These are phyloP conservation scores for Sclerurus mexicanus DNA, from an alignment of 2,113 vertebrate species.

Conservation along the genomic window DNA sequence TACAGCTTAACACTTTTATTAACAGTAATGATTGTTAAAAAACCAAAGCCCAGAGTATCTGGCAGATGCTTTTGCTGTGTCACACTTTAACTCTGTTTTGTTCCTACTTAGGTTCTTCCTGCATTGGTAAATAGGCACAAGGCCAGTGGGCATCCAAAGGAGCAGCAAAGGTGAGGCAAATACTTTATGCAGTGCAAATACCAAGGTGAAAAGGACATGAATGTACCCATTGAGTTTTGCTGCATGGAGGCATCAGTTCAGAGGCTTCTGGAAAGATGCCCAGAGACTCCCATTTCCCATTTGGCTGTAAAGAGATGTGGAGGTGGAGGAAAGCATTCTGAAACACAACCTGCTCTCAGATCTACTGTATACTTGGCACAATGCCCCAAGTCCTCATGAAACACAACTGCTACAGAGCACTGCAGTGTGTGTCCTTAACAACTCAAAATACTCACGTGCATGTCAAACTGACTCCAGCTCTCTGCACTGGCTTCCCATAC, in stretches of 20 bases:
- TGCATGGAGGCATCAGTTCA: not conserved
- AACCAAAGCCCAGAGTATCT: not conserved
- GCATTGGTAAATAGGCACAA: not conserved
- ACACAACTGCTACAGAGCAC: not conserved
- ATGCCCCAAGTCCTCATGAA: not conserved
- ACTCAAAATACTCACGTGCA: not conserved
- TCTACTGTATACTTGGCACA: not conserved
- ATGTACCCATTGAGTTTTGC: not conserved
- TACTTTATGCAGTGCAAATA: not conserved
- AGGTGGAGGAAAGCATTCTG: not conserved
- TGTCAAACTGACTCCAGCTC: not conserved
- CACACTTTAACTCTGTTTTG: not conserved
- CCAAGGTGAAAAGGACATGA: not conserved
- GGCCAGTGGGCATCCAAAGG: not conserved
- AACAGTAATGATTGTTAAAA: not conserved
- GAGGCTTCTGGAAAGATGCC: not conserved
- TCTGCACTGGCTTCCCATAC: not conserved
- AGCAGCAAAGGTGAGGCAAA: not conserved
- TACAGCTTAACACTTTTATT: not conserved
- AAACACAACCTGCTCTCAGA: not conserved
- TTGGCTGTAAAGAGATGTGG: not conserved
- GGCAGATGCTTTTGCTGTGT: not conserved
- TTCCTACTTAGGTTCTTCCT: not conserved
- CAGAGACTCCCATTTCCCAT: not conserved
- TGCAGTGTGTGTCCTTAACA: not conserved